These are phyloP conservation scores for Daubentonia madagascariensis DNA, from an alignment of 2,113 vertebrate species.

Conservation along the genomic window DNA sequence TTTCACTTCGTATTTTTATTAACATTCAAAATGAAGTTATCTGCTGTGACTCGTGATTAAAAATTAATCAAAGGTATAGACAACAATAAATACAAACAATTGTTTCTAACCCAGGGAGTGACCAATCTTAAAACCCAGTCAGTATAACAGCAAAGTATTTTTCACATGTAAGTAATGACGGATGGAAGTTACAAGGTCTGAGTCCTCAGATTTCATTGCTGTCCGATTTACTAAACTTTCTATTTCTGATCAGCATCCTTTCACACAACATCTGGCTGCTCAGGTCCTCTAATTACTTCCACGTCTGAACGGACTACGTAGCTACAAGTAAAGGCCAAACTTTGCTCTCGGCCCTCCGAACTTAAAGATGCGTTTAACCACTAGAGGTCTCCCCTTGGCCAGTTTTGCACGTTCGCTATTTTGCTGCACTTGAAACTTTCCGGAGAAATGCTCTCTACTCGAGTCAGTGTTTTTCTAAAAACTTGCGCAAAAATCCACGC, in stretches of 20 bases:
- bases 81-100: background rate
- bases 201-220: background rate
- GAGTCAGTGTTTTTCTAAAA: constrained; percentile 79
- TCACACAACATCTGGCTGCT: constrained; percentile 44
- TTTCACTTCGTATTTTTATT: background rate
- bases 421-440: constrained; percentile 81
- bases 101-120: background rate
- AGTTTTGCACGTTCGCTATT: constrained; percentile 77
- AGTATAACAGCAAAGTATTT: background rate
- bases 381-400: constrained; percentile 80
- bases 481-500: constrained; percentile 80
- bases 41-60: background rate
- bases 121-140: background rate
- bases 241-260: constrained; percentile 51
- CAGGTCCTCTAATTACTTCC: constrained; percentile 69
- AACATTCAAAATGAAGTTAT: background rate
- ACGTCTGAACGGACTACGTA: constrained; percentile 71
- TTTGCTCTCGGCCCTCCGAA: constrained; percentile 71
- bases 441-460: constrained; percentile 76
- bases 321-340: constrained; percentile 78
- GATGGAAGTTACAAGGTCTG: background rate
- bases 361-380: constrained; percentile 66
- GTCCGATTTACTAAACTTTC: background rate
- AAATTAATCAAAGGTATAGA: background rate
- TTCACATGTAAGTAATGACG: background rate